Base-by-base conservation (phyloP, 1,140 invertebrate genomes). In the Bombus ignitus region DNA sequence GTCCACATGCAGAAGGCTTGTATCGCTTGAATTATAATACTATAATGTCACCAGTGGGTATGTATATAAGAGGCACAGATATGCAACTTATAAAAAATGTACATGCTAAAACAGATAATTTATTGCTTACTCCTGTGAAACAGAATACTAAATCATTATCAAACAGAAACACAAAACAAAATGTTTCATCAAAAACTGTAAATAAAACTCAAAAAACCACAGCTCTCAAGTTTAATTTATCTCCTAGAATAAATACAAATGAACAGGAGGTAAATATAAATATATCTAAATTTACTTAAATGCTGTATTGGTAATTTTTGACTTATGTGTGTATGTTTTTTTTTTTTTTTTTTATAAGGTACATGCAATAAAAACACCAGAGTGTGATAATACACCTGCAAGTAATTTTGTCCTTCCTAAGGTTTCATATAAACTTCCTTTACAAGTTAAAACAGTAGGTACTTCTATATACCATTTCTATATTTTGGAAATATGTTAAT, bases 51-150 rank as follows among this genome's bases (percentile, higher is more conserved):
- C 91, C 91, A 0, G 82, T 92, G 4, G 85, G 76, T 18, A 70
- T 90, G 59, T 92, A 92, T 18, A 92, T 92, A 57, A 85, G 81
- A 57, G 84, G 91, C 28, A 88, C 76, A 1, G 85, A 91, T 74
- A 73, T 76, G 22, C n/a, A 80, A 59, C 57, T 91, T 22, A 76
- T 89, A 39, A 87, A 90, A 84, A 92, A 92, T 83, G n/a, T 85
- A 72, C 85, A 32, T 13, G 44, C 74, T 72, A 79, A 85, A 85
- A 88, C 65, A 12, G 72, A 89, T 28, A 80, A 77, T 15, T 53
- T 57, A n/a, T 37, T 78, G 13, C 53, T 79, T 8, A 81, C 72
- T 35, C 53, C 88, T 70, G 42, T 37, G 28, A 84, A 32, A 77
- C 77, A 39, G 3, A 44, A 37, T 25, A 22, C 5, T 53, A 77